phyloP scores from a whole-genome alignment of 2,888 invertebrate species.

The Scrobipalpa costella region DNA sequence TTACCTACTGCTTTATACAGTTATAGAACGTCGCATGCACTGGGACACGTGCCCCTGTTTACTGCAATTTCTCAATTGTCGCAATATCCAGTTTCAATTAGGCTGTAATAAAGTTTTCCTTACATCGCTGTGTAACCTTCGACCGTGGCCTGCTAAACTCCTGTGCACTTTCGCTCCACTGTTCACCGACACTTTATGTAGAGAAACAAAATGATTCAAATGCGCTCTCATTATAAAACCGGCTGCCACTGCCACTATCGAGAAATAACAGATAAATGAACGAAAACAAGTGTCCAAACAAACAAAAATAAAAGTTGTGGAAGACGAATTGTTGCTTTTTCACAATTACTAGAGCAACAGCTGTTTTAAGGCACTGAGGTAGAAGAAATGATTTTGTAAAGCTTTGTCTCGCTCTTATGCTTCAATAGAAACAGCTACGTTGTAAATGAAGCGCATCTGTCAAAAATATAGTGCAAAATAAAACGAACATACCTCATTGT shows the following conservation, averaged over 20 bases:
- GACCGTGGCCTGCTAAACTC: constrained; percentile 13
- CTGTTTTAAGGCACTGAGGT: neutral
- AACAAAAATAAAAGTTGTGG: constrained; percentile 22
- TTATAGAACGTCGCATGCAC: neutral
- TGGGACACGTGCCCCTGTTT: neutral
- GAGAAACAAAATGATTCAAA: constrained; percentile 26
- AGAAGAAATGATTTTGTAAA: neutral
- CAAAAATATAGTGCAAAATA: neutral
- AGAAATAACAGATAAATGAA: constrained; percentile 18
- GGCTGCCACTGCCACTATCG: constrained; percentile 9
- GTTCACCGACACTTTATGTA: constrained; percentile 25
- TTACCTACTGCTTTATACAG: neutral
- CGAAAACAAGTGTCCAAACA: constrained; percentile 21
- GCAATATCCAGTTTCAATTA: constrained; percentile 12
- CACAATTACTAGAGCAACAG: neutral
- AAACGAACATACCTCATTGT: neutral
- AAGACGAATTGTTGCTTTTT: neutral
- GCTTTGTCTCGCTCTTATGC: neutral
- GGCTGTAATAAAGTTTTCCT: constrained; percentile 22
- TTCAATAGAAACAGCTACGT: neutral
- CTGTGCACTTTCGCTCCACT: constrained; percentile 27
- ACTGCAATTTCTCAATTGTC: neutral
- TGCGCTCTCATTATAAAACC: constrained; percentile 28
- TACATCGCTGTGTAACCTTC: constrained; percentile 35
- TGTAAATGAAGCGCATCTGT: neutral